Conservation (phyloP, 2,113 vertebrate genomes). For the Stictonetta naevosa region DNA sequence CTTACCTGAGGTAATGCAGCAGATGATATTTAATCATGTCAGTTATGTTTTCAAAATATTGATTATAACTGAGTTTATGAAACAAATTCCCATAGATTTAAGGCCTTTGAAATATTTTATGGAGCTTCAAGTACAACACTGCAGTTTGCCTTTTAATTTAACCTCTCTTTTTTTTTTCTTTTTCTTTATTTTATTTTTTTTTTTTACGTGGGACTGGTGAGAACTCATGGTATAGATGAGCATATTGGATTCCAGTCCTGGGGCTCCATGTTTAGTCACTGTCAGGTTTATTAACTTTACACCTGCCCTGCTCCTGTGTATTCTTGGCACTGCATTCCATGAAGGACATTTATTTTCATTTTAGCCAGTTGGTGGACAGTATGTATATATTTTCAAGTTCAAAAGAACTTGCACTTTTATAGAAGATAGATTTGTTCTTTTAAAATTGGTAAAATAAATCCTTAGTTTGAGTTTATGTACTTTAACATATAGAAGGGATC, state of each 20-base stretch:
- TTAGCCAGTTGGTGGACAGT: not conserved
- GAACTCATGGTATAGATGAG: not conserved
- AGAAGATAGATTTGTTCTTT: not conserved
- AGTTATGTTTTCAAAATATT: not conserved
- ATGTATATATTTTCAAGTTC: not conserved
- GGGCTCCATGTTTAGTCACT: not conserved
- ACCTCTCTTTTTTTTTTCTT: not conserved
- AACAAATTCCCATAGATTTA: not conserved
- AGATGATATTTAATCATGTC: not conserved
- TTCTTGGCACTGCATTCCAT: not conserved
- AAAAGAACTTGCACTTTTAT: not conserved
- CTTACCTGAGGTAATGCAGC: not conserved
- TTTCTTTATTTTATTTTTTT: too few species aligned
- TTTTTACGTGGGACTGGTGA: not conserved
- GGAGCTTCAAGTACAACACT: not conserved
- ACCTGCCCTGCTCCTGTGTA: not conserved
- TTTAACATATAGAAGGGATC: not conserved
- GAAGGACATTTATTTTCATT: not conserved
- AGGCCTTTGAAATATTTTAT: not conserved
- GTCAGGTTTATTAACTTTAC: constrained; percentile 30
- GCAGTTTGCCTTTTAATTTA: not conserved
- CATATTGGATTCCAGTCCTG: not conserved
- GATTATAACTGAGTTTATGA: not conserved
- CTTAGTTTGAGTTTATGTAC: not conserved
- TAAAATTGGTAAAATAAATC: not conserved